Percentiles rank a stretch among this genome's conserved stretches.
Evolutionary conservation across 2,113 vertebrate species (phyloP).

Genomic region (Anguilla japonica): DNA sequence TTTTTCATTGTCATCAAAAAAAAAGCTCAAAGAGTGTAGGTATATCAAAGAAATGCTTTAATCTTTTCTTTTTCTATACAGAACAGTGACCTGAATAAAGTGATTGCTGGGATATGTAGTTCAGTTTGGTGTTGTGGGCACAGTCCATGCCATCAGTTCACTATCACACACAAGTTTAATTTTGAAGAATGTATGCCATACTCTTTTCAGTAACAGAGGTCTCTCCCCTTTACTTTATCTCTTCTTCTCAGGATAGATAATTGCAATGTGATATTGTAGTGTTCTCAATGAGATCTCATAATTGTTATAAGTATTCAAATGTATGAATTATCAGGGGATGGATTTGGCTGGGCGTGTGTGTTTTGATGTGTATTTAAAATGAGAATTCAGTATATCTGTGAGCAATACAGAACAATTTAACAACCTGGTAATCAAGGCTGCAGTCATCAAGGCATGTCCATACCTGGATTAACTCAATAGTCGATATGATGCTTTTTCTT

Average conservation of each 20-base stretch:
- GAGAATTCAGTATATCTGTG: not conserved
- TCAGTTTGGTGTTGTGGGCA: not conserved
- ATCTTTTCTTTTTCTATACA: not conserved
- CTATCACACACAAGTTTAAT: constrained; percentile 19
- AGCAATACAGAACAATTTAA: not conserved
- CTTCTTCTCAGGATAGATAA: too few species aligned
- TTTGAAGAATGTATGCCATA: not conserved
- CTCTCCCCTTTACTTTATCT: too few species aligned
- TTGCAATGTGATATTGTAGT: too few species aligned
- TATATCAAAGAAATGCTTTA: not conserved
- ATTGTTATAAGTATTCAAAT: not conserved
- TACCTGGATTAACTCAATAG: too few species aligned
- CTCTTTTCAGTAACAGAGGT: too few species aligned
- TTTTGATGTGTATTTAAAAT: not conserved
- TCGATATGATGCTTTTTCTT: too few species aligned
- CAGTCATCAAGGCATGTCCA: too few species aligned
- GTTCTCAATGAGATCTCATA: too few species aligned
- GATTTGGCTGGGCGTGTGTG: not conserved
- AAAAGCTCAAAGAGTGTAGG: not conserved
- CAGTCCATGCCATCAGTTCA: constrained; percentile 2
- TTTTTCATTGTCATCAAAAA: not conserved
- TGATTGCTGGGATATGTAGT: not conserved
- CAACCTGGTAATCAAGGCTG: not conserved
- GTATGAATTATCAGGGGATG: not conserved
- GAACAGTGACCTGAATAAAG: constrained; percentile 1